phyloP scores from a whole-genome alignment of 1,140 invertebrate genomes.

The Drosophila yakuba region DNA sequence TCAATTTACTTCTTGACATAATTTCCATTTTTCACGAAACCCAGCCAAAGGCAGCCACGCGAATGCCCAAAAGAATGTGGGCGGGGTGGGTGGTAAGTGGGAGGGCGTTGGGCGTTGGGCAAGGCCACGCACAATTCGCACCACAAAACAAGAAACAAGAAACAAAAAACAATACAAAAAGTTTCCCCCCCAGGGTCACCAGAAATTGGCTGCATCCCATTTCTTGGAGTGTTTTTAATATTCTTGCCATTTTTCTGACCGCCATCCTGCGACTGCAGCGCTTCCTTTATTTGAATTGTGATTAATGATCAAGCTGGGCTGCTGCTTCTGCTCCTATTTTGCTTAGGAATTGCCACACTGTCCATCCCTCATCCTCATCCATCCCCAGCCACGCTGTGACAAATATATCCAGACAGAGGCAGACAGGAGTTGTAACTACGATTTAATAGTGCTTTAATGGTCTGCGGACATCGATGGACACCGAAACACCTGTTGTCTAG shows the following conservation, averaged over 20 bases:
- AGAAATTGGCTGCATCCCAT: conserved; percentile 44
- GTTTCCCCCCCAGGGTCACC: conserved; percentile 31
- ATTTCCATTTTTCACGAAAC: conserved; percentile 84
- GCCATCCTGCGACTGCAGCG: conserved; percentile 51
- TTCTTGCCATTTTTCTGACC: conserved; percentile 50
- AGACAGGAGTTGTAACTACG: conserved; percentile 69
- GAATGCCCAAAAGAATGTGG: conserved; percentile 52
- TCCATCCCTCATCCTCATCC: background rate
- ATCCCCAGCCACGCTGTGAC: conserved; percentile 14
- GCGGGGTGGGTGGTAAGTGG: background rate
- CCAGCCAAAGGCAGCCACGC: conserved; percentile 62
- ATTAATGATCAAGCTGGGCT: conserved; percentile 61
- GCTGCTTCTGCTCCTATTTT: conserved; percentile 12
- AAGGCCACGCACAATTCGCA: conserved; percentile 71
- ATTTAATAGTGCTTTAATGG: conserved; percentile 82
- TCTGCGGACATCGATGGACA: conserved; percentile 67
- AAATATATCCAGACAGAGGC: conserved; percentile 35
- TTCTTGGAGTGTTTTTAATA: conserved; percentile 59
- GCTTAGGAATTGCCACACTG: conserved; percentile 16
- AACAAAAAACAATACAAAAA: conserved; percentile 41
- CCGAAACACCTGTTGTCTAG: conserved; percentile 72
- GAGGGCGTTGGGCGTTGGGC: conserved; percentile 1
- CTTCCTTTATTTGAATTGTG: conserved; percentile 69
- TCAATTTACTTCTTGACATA: conserved; percentile 85
- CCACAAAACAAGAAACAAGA: conserved; percentile 26